Percentiles rank a stretch among this genome's conserved stretches.
These are phyloP conservation scores for Morus bassanus DNA, from an alignment of 2,797 vertebrate species.

Conservation along the genomic window DNA sequence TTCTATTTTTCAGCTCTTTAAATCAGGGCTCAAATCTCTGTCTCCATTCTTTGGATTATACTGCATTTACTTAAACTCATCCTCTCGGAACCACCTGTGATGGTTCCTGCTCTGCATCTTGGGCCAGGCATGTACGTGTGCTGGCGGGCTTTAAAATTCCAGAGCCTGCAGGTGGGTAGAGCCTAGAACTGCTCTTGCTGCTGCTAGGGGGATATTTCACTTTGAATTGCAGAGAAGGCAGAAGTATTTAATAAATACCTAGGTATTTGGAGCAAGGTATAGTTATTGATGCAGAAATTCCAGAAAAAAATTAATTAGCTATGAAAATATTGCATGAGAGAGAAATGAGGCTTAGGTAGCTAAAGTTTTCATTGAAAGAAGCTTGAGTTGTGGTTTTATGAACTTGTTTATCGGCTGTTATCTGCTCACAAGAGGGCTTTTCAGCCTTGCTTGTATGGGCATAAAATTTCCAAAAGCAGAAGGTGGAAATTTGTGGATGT, in stretches of 20 bases:
- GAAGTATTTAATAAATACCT: background rate
- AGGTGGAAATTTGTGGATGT: background rate
- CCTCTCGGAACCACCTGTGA: background rate
- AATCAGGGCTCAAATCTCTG: background rate
- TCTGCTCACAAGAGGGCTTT: background rate
- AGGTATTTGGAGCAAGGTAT: background rate
- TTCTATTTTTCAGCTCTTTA: background rate
- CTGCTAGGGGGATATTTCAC: background rate
- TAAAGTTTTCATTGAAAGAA: background rate
- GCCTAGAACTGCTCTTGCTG: background rate
- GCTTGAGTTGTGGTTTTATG: background rate
- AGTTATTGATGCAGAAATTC: background rate
- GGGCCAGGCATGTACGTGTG: accelerated
- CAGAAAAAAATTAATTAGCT: background rate
- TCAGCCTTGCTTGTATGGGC: background rate
- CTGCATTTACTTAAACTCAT: background rate
- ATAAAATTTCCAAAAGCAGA: background rate
- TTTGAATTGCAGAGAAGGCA: background rate
- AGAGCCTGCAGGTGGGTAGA: background rate
- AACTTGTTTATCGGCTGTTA: background rate
- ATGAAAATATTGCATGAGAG: background rate
- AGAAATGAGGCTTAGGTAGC: background rate
- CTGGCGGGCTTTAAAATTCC: background rate
- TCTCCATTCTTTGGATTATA: background rate
- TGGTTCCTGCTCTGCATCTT: background rate